Percentiles rank a stretch among this genome's conserved stretches.
These are phyloP conservation scores for Philopedon plagiatum DNA, from an alignment of 2,888 invertebrate genomes.

Conservation along the genomic window DNA sequence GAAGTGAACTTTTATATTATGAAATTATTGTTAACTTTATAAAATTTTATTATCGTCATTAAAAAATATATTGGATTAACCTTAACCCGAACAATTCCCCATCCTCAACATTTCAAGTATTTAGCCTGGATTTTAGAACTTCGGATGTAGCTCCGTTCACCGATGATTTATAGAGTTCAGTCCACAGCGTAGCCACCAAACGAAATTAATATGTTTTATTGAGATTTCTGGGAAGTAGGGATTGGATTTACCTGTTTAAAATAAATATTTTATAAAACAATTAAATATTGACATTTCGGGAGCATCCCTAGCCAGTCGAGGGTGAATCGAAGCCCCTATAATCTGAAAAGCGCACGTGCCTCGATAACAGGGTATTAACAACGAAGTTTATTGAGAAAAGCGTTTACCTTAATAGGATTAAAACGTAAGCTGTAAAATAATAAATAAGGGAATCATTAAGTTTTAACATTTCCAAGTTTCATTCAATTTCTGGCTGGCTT, in stretches of 20 bases:
- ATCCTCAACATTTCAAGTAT: not conserved
- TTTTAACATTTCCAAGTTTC: not conserved
- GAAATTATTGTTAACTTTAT: no score
- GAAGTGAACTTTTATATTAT: no score
- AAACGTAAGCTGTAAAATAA: not conserved
- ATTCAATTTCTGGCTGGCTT: no score
- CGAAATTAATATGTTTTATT: conserved; percentile 14
- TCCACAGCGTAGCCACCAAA: not conserved
- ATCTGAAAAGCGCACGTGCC: conserved; percentile 2
- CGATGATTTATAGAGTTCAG: conserved; percentile 26
- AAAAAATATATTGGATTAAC: no score
- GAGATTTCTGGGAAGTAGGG: conserved; percentile 17
- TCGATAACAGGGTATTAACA: conserved; percentile 7
- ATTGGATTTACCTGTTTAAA: conserved; percentile 14
- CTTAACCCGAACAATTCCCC: no score
- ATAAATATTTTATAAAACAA: conserved; percentile 16
- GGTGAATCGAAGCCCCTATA: not conserved
- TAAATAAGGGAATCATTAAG: not conserved
- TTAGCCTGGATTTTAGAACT: not conserved
- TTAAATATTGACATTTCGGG: conserved; percentile 9
- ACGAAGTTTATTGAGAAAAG: not conserved
- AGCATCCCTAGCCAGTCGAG: not conserved
- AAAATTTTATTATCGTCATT: no score
- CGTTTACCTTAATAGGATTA: conserved; percentile 1
- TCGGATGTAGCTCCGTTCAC: not conserved